Evolutionary conservation across 1,140 invertebrate genomes (phyloP).

Genomic region (Macrotrachela quadricornifera): DNA sequence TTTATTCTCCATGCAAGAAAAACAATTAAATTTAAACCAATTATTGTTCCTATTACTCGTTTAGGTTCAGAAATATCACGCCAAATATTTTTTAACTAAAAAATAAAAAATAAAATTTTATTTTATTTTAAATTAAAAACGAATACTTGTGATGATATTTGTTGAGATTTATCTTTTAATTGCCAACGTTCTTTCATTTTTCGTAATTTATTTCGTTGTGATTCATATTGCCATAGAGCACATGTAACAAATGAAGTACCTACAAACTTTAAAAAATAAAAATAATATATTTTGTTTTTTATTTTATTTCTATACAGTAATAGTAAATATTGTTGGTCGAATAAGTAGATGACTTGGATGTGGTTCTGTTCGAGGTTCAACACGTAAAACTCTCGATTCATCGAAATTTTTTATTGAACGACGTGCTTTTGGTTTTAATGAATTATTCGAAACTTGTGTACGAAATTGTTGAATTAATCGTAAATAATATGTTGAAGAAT

Average conservation of each 20-base stretch:
- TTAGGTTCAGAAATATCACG: slow-evolving; percentile 46
- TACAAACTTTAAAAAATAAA: slow-evolving; percentile 40
- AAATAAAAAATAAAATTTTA: slow-evolving; percentile 3
- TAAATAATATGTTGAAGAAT: too few relatives aligned
- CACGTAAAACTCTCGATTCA: too few relatives aligned
- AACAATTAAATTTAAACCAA: slow-evolving; percentile 52
- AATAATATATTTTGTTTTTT: neutral
- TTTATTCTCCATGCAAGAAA: slow-evolving; percentile 61
- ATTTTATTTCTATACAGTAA: too few relatives aligned
- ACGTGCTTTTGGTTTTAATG: too few relatives aligned
- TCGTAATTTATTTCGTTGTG: slow-evolving; percentile 37
- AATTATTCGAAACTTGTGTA: too few relatives aligned
- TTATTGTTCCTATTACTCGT: slow-evolving; percentile 55
- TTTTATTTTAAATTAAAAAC: neutral
- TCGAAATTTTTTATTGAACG: too few relatives aligned
- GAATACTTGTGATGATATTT: neutral
- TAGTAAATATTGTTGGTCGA: too few relatives aligned
- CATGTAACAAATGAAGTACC: slow-evolving; percentile 46
- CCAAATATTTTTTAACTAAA: slow-evolving; percentile 48
- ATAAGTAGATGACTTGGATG: too few relatives aligned
- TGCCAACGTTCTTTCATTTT: slow-evolving; percentile 4
- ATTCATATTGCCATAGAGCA: slow-evolving; percentile 70
- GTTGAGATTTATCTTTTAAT: slow-evolving; percentile 3
- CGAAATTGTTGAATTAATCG: too few relatives aligned
- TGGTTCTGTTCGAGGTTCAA: too few relatives aligned